Conservation (phyloP, 2,113 vertebrate species). For the Oenanthe melanoleuca region DNA sequence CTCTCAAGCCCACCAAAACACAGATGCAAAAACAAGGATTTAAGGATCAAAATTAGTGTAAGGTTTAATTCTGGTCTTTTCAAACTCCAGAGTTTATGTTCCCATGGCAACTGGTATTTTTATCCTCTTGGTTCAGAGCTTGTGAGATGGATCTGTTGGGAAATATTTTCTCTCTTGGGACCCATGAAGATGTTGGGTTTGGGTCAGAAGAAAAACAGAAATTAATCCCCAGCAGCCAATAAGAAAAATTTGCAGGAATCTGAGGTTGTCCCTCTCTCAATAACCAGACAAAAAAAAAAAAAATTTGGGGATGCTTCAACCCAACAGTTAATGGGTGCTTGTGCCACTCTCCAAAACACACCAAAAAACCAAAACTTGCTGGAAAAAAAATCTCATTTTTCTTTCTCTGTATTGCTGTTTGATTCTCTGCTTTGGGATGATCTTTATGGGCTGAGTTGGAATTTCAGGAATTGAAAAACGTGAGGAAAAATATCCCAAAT, state of each 20-base stretch:
- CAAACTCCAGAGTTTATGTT: conserved; percentile 36
- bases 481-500: background rate
- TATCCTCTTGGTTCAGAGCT: conserved; percentile 1
- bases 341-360: background rate
- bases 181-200: background rate
- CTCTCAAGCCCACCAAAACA: background rate
- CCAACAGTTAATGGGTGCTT: rapidly evolving
- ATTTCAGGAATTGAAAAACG: background rate
- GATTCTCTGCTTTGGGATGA: background rate
- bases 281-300: background rate
- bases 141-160: background rate
- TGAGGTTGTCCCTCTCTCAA: background rate
- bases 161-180: background rate
- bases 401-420: rapidly evolving
- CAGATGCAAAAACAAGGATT: rapidly evolving
- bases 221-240: background rate
- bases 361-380: background rate
- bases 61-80: conserved; percentile 36
- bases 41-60: background rate
- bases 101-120: conserved; percentile 60
- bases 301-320: background rate
- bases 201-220: background rate
- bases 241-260: background rate
- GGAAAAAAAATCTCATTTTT: background rate
- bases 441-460: background rate